Evolutionary conservation across 1,140 invertebrate genomes (phyloP).

Genomic region (Aphis gossypii): DNA sequence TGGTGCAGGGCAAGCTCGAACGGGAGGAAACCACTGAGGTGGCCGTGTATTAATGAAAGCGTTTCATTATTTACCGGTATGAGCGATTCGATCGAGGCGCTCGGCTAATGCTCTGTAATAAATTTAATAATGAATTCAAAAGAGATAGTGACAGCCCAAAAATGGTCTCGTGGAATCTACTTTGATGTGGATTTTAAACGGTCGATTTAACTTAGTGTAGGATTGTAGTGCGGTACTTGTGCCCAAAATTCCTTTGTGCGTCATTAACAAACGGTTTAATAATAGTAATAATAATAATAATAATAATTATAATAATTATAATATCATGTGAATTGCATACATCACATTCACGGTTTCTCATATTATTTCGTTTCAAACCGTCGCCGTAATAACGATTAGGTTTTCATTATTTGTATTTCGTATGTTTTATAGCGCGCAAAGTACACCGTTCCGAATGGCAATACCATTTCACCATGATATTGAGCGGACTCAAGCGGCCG

Average conservation of each 20-base stretch:
- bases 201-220: constrained; percentile 21
- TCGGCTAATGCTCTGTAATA: not conserved
- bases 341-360: not conserved
- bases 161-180: constrained; percentile 15
- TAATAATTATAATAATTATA: not conserved
- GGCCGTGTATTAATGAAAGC: not conserved
- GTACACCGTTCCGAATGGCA: too few relatives aligned
- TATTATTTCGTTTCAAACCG: not conserved
- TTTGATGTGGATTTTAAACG: constrained; percentile 48
- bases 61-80: constrained; percentile 39
- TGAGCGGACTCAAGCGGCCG: too few relatives aligned
- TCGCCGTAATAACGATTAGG: not conserved
- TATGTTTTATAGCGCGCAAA: too few relatives aligned
- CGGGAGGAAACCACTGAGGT: too few relatives aligned
- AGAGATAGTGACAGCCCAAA: not conserved
- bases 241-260: constrained; percentile 30
- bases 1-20: too few relatives aligned
- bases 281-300: constrained; percentile 3
- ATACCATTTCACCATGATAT: too few relatives aligned
- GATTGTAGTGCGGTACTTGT: not conserved
- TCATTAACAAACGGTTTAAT: constrained; percentile 5
- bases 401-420: not conserved
- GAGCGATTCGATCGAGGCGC: not conserved
- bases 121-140: constrained; percentile 53
- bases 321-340: not conserved